phyloP scores from a whole-genome alignment of 2,888 invertebrate species.

The Morpho deidamia region DNA sequence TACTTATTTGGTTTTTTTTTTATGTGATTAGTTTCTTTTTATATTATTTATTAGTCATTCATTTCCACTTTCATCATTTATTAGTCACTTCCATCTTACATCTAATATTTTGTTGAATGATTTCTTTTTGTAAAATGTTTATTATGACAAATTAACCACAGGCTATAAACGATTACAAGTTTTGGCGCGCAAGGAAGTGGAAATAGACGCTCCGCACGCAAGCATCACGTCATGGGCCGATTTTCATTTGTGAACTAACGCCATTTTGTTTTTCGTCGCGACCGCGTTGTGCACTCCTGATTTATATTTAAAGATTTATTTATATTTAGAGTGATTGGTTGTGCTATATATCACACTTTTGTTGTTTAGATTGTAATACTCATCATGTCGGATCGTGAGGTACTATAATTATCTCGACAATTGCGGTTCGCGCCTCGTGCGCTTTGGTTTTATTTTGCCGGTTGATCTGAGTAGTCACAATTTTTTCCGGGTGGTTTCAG shows the following conservation, averaged over 20 bases:
- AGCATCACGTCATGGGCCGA: too few relatives aligned
- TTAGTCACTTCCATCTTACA: too few relatives aligned
- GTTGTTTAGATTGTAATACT: constrained; percentile 37
- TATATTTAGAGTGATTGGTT: constrained; percentile 57
- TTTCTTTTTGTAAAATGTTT: too few relatives aligned
- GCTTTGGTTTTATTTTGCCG: constrained; percentile 33
- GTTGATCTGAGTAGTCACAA: constrained; percentile 5
- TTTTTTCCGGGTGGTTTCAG: constrained; percentile 46
- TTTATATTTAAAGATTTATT: constrained; percentile 40
- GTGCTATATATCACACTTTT: constrained; percentile 42
- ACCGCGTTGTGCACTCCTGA: constrained; percentile 39
- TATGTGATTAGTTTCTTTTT: too few relatives aligned
- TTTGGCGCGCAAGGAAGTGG: too few relatives aligned
- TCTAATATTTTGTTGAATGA: too few relatives aligned
- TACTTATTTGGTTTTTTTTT: not conserved
- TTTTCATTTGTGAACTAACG: constrained; percentile 13
- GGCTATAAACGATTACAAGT: too few relatives aligned
- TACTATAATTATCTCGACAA: constrained; percentile 55
- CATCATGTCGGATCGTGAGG: constrained; percentile 74
- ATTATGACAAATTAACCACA: too few relatives aligned
- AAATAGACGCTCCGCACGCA: too few relatives aligned
- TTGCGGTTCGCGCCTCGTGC: constrained; percentile 43
- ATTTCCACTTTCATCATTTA: too few relatives aligned
- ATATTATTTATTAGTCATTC: too few relatives aligned
- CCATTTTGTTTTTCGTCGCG: constrained; percentile 32